Evolutionary conservation across 2,888 invertebrate genomes (phyloP), one percentile per base, ranked within the genome.

Genomic region (Ecdyonurus torrentis): DNA sequence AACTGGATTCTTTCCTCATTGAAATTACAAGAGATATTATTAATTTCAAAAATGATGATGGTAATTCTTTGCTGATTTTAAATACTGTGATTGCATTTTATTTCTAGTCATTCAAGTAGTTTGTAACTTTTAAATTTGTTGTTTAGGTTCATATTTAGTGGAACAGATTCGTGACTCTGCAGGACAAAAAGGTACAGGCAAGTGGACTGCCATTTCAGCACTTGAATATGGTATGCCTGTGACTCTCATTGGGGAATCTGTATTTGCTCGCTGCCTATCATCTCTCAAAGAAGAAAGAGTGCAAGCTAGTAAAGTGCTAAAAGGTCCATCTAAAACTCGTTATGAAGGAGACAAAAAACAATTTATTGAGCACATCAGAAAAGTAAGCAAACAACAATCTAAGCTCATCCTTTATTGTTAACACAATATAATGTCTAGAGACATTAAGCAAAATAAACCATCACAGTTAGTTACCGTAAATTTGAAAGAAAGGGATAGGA

Each of bases 161-260:
- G 91, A 93, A 52, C 89, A 95, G 74, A 99, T 99, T 68, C 82
- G 89, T 5, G 99, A 99, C 74, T 85, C 92, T 0, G 99, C 99
- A 2, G 98, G 98, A 0, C 91, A 97, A 78, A 99, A 99, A 76
- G 99, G 99, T 61, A 99, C 99, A 0, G 99, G 99, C 63, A 99
- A 99, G 75, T 99, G 99, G 99, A 99, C 99, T 0, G 97, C 94
- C 0, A 92, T 98, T 69, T 84, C 95, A 2, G 94, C 97, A 0
- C 77, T 99, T 23, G 95, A 99, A 70, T 95, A 92, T 71, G 98
- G 97, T 7, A 86, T 94, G 18, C 99, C 99, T 0, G 96, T 99
- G 18, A 99, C 99, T 59, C 85, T 99, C 65, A 99, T 99, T 66
- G 98, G 93, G 23, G 98, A 99, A 76, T 95, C 98, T 0, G 99